Evolutionary conservation across 2,113 vertebrate species (phyloP).

Genomic region (Dendrocopos noguchii): DNA sequence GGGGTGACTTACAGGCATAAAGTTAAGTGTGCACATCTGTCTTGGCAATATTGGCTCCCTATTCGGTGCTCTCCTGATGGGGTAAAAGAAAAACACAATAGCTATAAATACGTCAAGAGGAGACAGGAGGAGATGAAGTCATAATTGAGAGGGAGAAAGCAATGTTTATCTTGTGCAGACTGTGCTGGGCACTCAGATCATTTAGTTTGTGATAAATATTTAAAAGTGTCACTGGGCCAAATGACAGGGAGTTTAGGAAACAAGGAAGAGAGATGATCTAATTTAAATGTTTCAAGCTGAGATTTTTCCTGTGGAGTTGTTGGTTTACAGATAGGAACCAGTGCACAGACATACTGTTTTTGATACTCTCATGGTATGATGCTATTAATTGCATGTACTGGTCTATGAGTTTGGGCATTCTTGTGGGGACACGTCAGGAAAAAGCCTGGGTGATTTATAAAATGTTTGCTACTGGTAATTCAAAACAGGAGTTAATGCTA

Average conservation of each 20-base stretch:
- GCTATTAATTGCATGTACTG: conserved; percentile 59
- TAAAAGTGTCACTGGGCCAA: conserved; percentile 53
- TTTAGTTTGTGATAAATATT: conserved; percentile 67
- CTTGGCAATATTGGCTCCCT: neutral
- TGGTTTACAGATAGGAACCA: conserved; percentile 53
- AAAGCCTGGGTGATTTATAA: neutral
- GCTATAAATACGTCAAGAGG: conserved; percentile 17
- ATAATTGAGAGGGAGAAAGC: conserved; percentile 39
- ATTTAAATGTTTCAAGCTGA: conserved; percentile 70
- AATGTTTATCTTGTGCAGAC: conserved; percentile 45
- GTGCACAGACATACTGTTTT: conserved; percentile 12
- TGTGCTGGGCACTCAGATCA: conserved; percentile 50
- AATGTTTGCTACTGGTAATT: conserved; percentile 49
- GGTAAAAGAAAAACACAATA: neutral
- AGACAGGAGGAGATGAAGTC: conserved; percentile 44
- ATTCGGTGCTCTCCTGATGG: neutral
- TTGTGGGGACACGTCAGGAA: neutral
- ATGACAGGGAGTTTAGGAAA: conserved; percentile 63
- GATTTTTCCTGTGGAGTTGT: conserved; percentile 52
- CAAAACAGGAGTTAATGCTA: conserved; percentile 36
- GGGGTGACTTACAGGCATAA: neutral
- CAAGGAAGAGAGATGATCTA: conserved; percentile 48
- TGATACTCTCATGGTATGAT: conserved; percentile 43
- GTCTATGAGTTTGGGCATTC: conserved; percentile 24
- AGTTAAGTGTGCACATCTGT: neutral